Evolutionary conservation across 2,888 invertebrate species (phyloP).

Genomic region (Actias luna): DNA sequence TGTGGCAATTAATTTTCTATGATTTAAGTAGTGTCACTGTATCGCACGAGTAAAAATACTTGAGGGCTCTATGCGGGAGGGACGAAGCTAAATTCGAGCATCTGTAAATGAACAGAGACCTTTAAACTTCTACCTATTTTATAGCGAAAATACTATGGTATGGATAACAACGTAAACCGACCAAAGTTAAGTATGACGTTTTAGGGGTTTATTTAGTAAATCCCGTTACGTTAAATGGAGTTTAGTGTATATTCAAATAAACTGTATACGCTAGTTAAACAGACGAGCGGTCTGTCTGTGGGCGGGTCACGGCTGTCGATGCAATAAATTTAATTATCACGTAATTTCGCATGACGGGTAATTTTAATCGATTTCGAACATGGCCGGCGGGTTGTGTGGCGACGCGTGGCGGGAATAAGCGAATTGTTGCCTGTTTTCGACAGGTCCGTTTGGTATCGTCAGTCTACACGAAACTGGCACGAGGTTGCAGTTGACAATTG

Average conservation of each 20-base stretch:
- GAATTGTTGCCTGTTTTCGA: slow-evolving; percentile 24
- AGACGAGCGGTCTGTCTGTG: slow-evolving; percentile 35
- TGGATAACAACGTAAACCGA: too few species aligned
- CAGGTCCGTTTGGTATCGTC: slow-evolving; percentile 19
- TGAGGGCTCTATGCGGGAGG: too few species aligned
- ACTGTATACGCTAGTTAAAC: slow-evolving; percentile 17
- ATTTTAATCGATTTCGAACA: slow-evolving; percentile 53
- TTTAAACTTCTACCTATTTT: too few species aligned
- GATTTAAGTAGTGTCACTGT: too few species aligned
- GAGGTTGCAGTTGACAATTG: not conserved
- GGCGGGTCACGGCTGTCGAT: slow-evolving; percentile 28
- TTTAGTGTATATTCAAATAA: not conserved
- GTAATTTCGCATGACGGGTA: slow-evolving; percentile 49
- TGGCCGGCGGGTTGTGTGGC: slow-evolving; percentile 36
- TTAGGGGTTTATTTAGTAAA: too few species aligned
- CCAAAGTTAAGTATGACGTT: too few species aligned
- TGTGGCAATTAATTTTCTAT: too few species aligned
- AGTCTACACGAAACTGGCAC: not conserved
- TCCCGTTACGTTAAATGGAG: too few species aligned
- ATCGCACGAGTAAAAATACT: too few species aligned
- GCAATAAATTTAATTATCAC: slow-evolving; percentile 53
- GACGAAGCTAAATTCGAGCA: too few species aligned
- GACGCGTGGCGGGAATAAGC: slow-evolving; percentile 35
- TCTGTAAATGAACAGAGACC: too few species aligned
- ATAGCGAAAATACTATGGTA: too few species aligned